Evolutionary conservation across 2,888 invertebrate species (phyloP).

Genomic region (Apantesis nais): DNA sequence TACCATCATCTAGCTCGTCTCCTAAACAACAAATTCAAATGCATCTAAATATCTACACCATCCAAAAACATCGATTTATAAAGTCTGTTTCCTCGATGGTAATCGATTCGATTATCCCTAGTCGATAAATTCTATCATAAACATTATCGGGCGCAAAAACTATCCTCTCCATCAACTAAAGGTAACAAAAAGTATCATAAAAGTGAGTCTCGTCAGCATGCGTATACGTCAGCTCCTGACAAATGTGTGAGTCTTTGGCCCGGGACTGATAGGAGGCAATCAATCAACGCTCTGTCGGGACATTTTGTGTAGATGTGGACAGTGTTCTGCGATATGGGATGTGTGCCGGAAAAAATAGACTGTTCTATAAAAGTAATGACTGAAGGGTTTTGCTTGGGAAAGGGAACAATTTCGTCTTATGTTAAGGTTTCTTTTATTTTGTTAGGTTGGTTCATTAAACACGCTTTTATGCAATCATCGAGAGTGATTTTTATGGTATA

Average conservation of each 20-base stretch:
- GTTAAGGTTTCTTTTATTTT: background rate
- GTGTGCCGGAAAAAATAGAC: constrained; percentile 11
- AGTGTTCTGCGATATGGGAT: constrained; percentile 22
- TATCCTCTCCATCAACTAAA: constrained; percentile 26
- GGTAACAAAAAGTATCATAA: constrained; percentile 42
- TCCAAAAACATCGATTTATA: background rate
- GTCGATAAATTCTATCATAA: constrained; percentile 1
- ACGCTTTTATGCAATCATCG: background rate
- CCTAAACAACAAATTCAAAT: background rate
- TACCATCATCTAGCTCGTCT: too few species aligned
- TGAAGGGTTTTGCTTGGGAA: constrained; percentile 6
- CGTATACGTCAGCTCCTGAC: constrained; percentile 57
- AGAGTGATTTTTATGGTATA: background rate
- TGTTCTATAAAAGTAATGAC: constrained; percentile 15
- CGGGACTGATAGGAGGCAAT: constrained; percentile 51
- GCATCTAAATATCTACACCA: background rate
- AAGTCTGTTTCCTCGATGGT: background rate
- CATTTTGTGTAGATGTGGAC: constrained; percentile 23
- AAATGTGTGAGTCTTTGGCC: constrained; percentile 56
- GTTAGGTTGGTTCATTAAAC: background rate
- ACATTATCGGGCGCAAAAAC: constrained; percentile 14
- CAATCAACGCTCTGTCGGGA: constrained; percentile 50
- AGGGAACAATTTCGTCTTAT: background rate
- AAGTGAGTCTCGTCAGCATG: constrained; percentile 47
- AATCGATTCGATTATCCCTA: constrained; percentile 3